These are phyloP conservation scores for Solenopsis invicta DNA, from an alignment of 1,140 invertebrate species.

Conservation along the genomic window DNA sequence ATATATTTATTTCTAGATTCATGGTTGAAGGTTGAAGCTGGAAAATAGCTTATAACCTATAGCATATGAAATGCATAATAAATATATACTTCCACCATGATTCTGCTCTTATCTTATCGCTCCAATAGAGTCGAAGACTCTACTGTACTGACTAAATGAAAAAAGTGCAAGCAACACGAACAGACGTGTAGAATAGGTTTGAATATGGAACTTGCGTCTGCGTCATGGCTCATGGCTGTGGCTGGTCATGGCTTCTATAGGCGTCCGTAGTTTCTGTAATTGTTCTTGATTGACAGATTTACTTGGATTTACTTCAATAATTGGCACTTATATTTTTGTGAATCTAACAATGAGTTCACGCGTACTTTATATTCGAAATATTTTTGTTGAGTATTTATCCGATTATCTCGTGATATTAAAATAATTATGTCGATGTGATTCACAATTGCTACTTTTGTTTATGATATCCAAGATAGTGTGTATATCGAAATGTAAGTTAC, in stretches of 20 bases:
- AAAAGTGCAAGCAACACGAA: too few relatives aligned
- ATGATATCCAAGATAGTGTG: background rate
- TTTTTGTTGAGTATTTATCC: background rate
- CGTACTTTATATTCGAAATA: background rate
- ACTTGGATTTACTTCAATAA: background rate
- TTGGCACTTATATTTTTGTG: background rate
- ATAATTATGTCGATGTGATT: conserved; percentile 5
- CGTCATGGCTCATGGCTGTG: too few relatives aligned
- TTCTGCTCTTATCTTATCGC: too few relatives aligned
- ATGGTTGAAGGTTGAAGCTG: too few relatives aligned
- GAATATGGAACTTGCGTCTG: background rate
- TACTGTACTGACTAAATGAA: too few relatives aligned
- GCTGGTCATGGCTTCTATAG: background rate
- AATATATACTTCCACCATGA: too few relatives aligned
- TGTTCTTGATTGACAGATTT: background rate
- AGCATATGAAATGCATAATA: too few relatives aligned
- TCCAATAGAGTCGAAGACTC: too few relatives aligned
- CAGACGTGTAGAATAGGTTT: too few relatives aligned
- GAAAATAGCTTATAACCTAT: too few relatives aligned
- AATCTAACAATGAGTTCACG: background rate
- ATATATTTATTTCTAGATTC: too few relatives aligned
- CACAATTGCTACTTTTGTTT: background rate
- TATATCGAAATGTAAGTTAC: background rate
- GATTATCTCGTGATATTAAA: background rate
- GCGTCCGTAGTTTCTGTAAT: background rate